A percentile compares a stretch with the other conserved stretches of the same genome.
These are phyloP conservation scores for Drosophila monieri DNA, from an alignment of 2,888 invertebrate genomes.

Conservation along the genomic window DNA sequence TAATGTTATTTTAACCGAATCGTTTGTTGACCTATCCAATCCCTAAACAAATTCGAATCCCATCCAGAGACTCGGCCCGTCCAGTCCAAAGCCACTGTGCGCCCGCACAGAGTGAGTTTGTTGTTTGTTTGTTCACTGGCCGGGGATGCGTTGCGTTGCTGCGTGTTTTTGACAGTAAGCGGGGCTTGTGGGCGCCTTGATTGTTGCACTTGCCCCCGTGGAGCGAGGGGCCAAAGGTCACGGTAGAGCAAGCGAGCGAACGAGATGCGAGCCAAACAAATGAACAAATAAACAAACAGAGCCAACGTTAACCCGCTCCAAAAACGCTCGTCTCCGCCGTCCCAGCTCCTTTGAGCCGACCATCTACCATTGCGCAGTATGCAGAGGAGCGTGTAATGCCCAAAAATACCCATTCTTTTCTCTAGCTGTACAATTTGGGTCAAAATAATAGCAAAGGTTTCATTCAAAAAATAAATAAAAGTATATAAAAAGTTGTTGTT, in stretches of 20 bases:
- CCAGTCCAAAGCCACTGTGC: constrained; percentile 35
- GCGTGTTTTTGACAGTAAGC: constrained; percentile 76
- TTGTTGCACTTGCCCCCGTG: constrained; percentile 67
- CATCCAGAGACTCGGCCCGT: not conserved
- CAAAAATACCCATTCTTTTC: not conserved
- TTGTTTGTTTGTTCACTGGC: constrained; percentile 56
- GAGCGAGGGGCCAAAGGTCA: constrained; percentile 61
- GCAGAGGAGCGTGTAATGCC: constrained; percentile 73
- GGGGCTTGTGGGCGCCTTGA: constrained; percentile 75
- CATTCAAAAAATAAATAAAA: not conserved
- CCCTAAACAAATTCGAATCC: constrained; percentile 1
- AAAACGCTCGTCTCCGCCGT: constrained; percentile 10
- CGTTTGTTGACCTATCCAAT: constrained; percentile 24
- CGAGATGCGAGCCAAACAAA: constrained; percentile 51
- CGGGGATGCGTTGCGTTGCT: constrained; percentile 54
- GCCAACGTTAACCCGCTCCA: constrained; percentile 54
- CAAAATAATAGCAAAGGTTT: not conserved
- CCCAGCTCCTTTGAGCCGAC: constrained; percentile 57
- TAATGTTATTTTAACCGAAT: constrained; percentile 7
- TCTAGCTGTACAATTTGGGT: constrained; percentile 9
- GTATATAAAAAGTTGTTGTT: too few species aligned
- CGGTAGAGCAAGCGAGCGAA: constrained; percentile 15
- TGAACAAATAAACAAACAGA: constrained; percentile 65
- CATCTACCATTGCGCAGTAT: constrained; percentile 63
- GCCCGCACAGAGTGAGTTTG: constrained; percentile 35